phyloP scores from a whole-genome alignment of 2,113 vertebrate species.

The Fukomys damarensis region DNA sequence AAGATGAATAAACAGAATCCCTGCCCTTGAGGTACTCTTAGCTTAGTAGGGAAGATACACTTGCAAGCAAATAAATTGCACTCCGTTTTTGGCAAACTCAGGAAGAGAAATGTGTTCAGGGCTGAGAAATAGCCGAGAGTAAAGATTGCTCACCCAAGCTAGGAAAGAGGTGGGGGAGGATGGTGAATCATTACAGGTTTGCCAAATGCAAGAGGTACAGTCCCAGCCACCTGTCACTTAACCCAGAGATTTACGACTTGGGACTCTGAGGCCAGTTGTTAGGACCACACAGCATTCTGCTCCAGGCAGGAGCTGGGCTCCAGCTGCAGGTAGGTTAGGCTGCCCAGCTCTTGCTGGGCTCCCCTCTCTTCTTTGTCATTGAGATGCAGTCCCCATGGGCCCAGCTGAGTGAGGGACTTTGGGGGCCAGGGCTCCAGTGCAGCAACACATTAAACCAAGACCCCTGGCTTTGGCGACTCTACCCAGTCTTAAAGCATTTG shows the following conservation, averaged over 20 bases:
- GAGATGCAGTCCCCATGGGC: neutral
- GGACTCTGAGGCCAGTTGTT: neutral
- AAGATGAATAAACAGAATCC: neutral
- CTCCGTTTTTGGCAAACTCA: neutral
- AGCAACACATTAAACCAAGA: neutral
- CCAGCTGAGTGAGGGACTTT: neutral
- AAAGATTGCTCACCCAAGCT: slow-evolving; percentile 13
- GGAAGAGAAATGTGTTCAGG: neutral
- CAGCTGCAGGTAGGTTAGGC: neutral
- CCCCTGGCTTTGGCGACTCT: neutral
- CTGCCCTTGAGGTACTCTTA: neutral
- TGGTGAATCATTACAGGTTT: neutral
- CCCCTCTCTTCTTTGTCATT: neutral
- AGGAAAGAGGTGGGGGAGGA: neutral
- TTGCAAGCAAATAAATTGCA: neutral
- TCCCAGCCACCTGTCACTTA: slow-evolving; percentile 54
- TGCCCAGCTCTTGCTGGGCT: neutral
- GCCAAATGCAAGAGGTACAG: neutral
- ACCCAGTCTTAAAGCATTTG: neutral
- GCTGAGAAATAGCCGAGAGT: neutral
- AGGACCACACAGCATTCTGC: neutral
- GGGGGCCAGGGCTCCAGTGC: neutral
- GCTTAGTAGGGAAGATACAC: neutral
- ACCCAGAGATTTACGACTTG: slow-evolving; percentile 29
- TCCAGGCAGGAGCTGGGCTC: neutral